Evolutionary conservation across 2,888 invertebrate genomes (phyloP).

Genomic region (Plutella xylostella): DNA sequence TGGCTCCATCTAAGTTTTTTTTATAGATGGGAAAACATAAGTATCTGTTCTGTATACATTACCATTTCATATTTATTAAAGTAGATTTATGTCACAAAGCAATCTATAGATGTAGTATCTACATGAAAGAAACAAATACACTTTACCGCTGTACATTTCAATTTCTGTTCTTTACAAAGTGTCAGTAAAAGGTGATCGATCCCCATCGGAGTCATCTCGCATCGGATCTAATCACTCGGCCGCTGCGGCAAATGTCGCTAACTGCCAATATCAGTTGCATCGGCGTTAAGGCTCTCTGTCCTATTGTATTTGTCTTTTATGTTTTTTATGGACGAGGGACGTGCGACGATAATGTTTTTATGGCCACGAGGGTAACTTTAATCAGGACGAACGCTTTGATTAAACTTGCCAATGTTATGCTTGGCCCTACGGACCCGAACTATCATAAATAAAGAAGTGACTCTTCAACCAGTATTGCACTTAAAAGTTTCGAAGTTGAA

Average conservation of each 20-base stretch:
- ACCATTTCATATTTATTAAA: no score
- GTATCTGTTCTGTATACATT: no score
- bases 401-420: constrained; percentile 50
- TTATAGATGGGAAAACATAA: no score
- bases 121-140: no score
- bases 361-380: constrained; percentile 58
- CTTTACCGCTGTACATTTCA: constrained; percentile 11
- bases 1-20: no score
- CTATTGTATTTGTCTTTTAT: constrained; percentile 67
- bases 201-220: constrained; percentile 17
- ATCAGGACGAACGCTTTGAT: constrained; percentile 60
- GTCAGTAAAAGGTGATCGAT: constrained; percentile 19
- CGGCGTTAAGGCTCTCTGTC: constrained; percentile 34
- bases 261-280: constrained; percentile 67
- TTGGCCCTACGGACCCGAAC: no score
- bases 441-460: no score
- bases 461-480: no score
- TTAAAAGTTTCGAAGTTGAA: no score
- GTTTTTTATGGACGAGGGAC: constrained; percentile 62
- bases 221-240: constrained; percentile 45
- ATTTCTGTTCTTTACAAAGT: no score
- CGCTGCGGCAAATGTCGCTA: constrained; percentile 42
- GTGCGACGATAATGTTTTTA: constrained; percentile 65
- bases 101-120: no score
- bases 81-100: no score